phyloP scores from a whole-genome alignment of 1,140 invertebrate genomes.

The Phocides pigmalion region DNA sequence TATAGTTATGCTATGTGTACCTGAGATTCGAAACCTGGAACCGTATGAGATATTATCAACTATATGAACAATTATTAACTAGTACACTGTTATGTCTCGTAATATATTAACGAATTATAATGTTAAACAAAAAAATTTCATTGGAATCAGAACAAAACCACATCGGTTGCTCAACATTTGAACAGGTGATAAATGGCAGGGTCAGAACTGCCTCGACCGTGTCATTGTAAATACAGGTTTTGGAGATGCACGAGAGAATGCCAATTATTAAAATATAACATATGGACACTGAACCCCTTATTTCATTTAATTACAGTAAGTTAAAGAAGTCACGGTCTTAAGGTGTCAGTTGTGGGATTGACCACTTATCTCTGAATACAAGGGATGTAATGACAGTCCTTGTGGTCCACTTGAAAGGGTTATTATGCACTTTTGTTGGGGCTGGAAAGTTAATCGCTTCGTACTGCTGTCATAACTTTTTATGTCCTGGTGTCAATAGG shows the following conservation, averaged over 20 bases:
- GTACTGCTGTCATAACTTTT: slow-evolving; percentile 44
- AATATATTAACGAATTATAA: too few species aligned
- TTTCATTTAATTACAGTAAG: slow-evolving; percentile 70
- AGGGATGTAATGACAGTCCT: slow-evolving; percentile 54
- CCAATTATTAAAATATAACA: slow-evolving; percentile 47
- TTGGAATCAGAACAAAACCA: not conserved
- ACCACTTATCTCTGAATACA: slow-evolving; percentile 70
- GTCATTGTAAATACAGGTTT: slow-evolving; percentile 14
- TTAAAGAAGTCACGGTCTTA: slow-evolving; percentile 62
- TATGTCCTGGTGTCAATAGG: slow-evolving; percentile 6
- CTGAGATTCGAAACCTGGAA: too few species aligned
- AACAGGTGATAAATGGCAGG: slow-evolving; percentile 12
- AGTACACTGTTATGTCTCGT: too few species aligned
- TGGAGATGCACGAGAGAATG: slow-evolving; percentile 14
- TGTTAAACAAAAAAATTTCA: too few species aligned
- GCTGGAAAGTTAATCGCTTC: slow-evolving; percentile 52
- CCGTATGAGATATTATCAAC: too few species aligned
- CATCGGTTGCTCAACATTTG: not conserved
- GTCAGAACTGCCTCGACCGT: slow-evolving; percentile 1
- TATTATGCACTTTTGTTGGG: slow-evolving; percentile 54
- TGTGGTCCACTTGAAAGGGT: slow-evolving; percentile 50
- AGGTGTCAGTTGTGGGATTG: slow-evolving; percentile 76
- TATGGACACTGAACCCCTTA: slow-evolving; percentile 68
- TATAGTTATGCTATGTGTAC: too few species aligned
- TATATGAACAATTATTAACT: too few species aligned